phyloP scores from a whole-genome alignment of 2,797 vertebrate genomes.

The Periparus ater region DNA sequence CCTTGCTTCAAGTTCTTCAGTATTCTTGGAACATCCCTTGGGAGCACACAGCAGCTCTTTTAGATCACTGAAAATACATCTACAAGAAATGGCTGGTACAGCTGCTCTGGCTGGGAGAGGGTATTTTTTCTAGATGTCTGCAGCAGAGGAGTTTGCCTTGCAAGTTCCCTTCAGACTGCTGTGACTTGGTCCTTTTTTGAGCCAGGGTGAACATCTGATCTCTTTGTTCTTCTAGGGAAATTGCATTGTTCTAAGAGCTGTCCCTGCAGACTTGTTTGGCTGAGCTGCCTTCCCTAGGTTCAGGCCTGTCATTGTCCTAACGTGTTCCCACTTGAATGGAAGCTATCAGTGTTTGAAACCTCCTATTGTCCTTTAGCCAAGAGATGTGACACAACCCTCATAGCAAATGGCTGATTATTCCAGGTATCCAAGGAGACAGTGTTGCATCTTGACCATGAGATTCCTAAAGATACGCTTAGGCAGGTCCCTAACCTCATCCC shows the following conservation, averaged over 20 bases:
- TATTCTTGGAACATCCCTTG: background rate
- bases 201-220: background rate
- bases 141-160: background rate
- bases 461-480: background rate
- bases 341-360: background rate
- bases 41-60: background rate
- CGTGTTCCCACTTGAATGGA: slow-evolving; percentile 33
- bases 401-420: background rate
- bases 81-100: background rate
- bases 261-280: slow-evolving; percentile 54
- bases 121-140: background rate
- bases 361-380: background rate
- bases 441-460: background rate
- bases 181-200: slow-evolving; percentile 9
- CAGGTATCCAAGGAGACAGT: background rate
- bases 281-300: slow-evolving; percentile 12
- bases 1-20: background rate
- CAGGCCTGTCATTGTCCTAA: background rate
- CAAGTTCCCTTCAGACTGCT: slow-evolving; percentile 6
- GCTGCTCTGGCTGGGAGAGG: background rate
- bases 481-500: background rate
- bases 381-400: background rate
- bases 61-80: background rate
- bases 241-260: slow-evolving; percentile 34
- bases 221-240: slow-evolving; percentile 52